Evolutionary conservation across 1,140 invertebrate genomes (phyloP).

Genomic region (Heliconius congener): DNA sequence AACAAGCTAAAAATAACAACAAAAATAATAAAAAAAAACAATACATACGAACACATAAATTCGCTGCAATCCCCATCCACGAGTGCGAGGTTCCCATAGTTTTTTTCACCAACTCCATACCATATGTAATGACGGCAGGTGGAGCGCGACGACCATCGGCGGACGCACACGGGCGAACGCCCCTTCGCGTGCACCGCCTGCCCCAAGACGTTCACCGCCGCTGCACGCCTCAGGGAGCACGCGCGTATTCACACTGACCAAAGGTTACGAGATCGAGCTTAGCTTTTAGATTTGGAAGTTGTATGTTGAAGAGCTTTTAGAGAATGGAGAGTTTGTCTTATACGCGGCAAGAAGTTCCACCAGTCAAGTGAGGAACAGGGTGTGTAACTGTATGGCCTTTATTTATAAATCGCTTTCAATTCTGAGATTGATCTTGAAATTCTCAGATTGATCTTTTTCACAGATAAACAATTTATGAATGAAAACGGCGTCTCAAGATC

Average conservation of each 20-base stretch:
- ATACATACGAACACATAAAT: background rate
- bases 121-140: slow-evolving; percentile 53
- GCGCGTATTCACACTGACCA: slow-evolving; percentile 83
- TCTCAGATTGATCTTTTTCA: too few species aligned
- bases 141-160: slow-evolving; percentile 82
- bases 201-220: slow-evolving; percentile 79
- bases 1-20: too few species aligned
- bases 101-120: slow-evolving; percentile 41
- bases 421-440: too few species aligned
- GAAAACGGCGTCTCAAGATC: too few species aligned
- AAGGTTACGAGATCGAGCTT: slow-evolving; percentile 55
- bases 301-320: background rate
- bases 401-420: too few species aligned
- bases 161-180: slow-evolving; percentile 80
- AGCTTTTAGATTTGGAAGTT: background rate
- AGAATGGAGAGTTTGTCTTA: too few species aligned
- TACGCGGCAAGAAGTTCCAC: too few species aligned
- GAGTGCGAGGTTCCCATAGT: slow-evolving; percentile 12
- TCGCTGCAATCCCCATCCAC: slow-evolving; percentile 7
- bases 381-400: too few species aligned
- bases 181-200: slow-evolving; percentile 80
- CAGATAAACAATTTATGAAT: too few species aligned
- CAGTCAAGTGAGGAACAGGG: too few species aligned
- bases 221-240: slow-evolving; percentile 80
- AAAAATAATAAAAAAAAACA: too few species aligned